These are phyloP conservation scores for Gadus macrocephalus DNA, from an alignment of 2,113 vertebrate species.

Conservation along the genomic window DNA sequence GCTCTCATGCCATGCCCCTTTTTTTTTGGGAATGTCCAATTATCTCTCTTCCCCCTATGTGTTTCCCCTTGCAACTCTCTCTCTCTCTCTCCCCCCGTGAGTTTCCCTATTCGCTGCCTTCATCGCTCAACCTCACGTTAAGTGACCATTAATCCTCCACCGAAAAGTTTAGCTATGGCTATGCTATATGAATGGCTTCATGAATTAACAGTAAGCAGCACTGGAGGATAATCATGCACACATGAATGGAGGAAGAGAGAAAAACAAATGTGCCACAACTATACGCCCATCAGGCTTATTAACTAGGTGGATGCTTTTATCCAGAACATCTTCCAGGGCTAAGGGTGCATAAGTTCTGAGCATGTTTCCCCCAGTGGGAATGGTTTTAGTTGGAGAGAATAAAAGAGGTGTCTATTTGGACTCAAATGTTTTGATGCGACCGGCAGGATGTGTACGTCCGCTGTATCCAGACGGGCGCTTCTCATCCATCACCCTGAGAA, in stretches of 20 bases:
- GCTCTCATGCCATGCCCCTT: slow-evolving; percentile 64
- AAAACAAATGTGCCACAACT: not conserved
- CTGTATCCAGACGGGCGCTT: too few species aligned
- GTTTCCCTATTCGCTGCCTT: slow-evolving; percentile 17
- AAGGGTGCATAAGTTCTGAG: too few species aligned
- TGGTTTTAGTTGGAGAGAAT: too few species aligned
- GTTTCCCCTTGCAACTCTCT: slow-evolving; percentile 35
- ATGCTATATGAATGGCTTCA: not conserved
- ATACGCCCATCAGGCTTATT: not conserved
- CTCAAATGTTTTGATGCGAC: too few species aligned
- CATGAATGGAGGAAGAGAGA: not conserved
- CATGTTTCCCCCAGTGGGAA: too few species aligned
- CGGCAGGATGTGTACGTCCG: too few species aligned
- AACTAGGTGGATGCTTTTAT: too few species aligned
- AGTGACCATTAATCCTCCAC: not conserved
- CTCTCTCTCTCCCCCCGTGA: slow-evolving; percentile 19
- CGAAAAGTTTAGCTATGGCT: not conserved
- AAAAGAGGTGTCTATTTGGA: too few species aligned
- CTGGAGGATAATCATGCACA: not conserved
- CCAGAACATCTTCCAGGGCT: too few species aligned
- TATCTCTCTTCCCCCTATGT: slow-evolving; percentile 66
- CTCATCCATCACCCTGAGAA: too few species aligned
- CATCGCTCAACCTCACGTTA: slow-evolving; percentile 37
- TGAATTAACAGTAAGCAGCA: not conserved
- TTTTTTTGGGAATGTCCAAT: slow-evolving; percentile 72